These are phyloP conservation scores for Eupsilia transversa DNA, from an alignment of 2,888 invertebrate genomes.

Conservation along the genomic window DNA sequence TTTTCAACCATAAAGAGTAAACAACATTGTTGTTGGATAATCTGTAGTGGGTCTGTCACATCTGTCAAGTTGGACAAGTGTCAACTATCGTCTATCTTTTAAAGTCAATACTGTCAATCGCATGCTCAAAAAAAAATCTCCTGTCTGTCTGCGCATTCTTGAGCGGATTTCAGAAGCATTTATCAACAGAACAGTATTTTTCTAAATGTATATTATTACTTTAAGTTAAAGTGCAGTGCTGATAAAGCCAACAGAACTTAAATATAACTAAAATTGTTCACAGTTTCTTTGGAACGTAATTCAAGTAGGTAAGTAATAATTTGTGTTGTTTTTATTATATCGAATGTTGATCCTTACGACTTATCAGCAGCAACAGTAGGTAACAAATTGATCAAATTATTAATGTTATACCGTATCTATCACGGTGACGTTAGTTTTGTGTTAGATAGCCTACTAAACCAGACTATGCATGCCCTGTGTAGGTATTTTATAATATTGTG, in stretches of 20 bases:
- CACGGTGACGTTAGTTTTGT: not conserved
- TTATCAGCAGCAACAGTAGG: conserved; percentile 17
- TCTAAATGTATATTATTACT: not conserved
- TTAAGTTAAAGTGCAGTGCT: conserved; percentile 46
- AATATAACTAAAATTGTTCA: not conserved
- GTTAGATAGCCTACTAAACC: not conserved
- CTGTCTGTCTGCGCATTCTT: not conserved
- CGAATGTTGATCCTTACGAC: not conserved
- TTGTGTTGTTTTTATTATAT: not conserved
- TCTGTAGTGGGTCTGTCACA: not conserved
- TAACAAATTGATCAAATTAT: not conserved
- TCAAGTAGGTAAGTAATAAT: conserved; percentile 45
- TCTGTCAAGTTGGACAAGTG: not conserved
- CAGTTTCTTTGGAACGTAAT: not conserved
- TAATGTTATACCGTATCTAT: conserved; percentile 6
- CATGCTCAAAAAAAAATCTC: no score
- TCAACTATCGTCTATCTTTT: not conserved
- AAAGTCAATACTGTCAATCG: conserved; percentile 7
- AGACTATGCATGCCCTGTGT: not conserved
- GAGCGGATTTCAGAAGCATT: conserved; percentile 7
- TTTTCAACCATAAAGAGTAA: not conserved
- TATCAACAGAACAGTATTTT: conserved; percentile 49
- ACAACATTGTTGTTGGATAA: not conserved
- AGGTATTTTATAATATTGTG: conserved; percentile 45
- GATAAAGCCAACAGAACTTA: not conserved